Conservation (phyloP, 2,113 vertebrate species). For the Illadopsis cleaveri region DNA sequence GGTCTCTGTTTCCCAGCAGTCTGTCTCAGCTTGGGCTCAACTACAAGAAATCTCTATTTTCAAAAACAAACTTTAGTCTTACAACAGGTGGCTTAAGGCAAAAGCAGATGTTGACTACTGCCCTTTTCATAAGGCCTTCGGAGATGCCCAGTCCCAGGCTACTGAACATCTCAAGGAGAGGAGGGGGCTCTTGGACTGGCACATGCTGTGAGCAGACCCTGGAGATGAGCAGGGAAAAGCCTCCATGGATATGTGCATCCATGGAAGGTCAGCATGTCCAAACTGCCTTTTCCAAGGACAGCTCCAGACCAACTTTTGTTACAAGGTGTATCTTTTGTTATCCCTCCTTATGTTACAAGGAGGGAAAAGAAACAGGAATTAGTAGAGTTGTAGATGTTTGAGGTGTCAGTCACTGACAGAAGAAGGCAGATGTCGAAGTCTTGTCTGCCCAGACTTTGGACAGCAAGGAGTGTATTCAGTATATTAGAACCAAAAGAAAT, state of each 20-base stretch:
- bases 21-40: neutral
- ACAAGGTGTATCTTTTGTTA: neutral
- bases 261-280: neutral
- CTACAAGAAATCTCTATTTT: neutral
- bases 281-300: neutral
- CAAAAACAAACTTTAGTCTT: neutral
- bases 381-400: neutral
- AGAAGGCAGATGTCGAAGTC: neutral
- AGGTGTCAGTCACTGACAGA: neutral
- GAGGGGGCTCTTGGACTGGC: neutral
- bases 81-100: neutral
- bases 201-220: neutral
- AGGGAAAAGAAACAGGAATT: neutral
- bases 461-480: neutral
- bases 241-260: neutral
- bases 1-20: neutral
- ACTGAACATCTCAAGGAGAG: neutral
- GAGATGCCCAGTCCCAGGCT: neutral
- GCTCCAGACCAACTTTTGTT: neutral
- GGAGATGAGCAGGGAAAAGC: neutral
- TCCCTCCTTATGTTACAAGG: rapidly evolving
- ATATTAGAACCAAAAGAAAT: neutral
- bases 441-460: neutral
- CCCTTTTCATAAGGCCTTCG: neutral
- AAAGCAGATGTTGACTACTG: neutral